Evolutionary conservation across 2,888 invertebrate genomes (phyloP), one percentile per base, ranked within the genome.

Genomic region (Pollenia amentaria): DNA sequence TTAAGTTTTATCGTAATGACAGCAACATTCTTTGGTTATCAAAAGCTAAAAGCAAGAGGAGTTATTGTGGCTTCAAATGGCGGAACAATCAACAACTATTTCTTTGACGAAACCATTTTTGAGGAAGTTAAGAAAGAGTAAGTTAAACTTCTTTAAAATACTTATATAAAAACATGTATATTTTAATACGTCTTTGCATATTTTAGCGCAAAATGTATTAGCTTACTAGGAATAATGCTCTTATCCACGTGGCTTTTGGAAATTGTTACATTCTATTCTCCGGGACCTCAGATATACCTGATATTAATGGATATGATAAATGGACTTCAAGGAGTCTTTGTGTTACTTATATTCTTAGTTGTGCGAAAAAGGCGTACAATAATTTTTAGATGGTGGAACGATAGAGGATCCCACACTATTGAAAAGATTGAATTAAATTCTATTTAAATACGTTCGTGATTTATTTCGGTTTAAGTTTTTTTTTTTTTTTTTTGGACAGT

Each of bases 221-320:
- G 91, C 38, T 89, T 95, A 53, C 93, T 96, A 8, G 96, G 95
- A 77, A 93, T 95, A 84, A 94, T 96, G 86, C 95, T 96, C 95
- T 95, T 96, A 0, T 92, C 96, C 10, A 96, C 96, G 70, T 96
- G 96, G 96, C 94, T 95, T 44, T 94, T 96, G 91, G 96, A 96
- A 92, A 94, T 96, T 87, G 94, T 96, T 0, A 96, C 96, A 0
- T 96, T 70, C 70, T 93, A 93, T 92, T 92, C 92, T 14, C 91
- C 92, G 14, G 91, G 91, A 10, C 90, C 89, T 4, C 90, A 90
- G 75, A 90, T 90, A 80, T 90, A 89, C n/a, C 95, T 96, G 94
- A 94, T 95, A 0, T 94, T 96, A 21, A 95, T 96, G 89, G 96
- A 96, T 91, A 94, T 96, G 88, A 94, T 96, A 88, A 96, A 96